Percentiles rank a stretch among this genome's conserved stretches.
phyloP scores from a whole-genome alignment of 2,888 invertebrate genomes.

The Keiferia lycopersicella region DNA sequence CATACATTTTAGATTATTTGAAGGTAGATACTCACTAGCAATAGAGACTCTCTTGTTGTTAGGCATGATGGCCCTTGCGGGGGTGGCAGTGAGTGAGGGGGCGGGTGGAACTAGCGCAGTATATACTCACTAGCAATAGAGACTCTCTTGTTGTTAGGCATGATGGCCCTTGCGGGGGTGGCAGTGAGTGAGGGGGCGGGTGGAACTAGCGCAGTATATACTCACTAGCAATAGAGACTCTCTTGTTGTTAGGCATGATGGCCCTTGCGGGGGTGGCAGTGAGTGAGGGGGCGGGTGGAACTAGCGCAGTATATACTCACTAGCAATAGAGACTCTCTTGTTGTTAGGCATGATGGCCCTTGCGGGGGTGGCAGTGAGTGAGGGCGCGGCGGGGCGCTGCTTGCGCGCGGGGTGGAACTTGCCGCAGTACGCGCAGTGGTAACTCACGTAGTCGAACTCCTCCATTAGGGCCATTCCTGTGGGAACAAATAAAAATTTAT shows the following conservation, averaged over 20 bases:
- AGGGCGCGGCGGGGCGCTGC: slow-evolving; percentile 89
- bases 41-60: neutral
- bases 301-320: slow-evolving; percentile 41
- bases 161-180: slow-evolving; percentile 32
- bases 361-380: slow-evolving; percentile 48
- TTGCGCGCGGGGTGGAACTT: slow-evolving; percentile 94
- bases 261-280: slow-evolving; percentile 35
- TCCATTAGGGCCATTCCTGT: slow-evolving; percentile 87
- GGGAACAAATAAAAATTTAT: neutral
- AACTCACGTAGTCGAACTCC: slow-evolving; percentile 89
- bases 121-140: neutral
- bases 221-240: neutral
- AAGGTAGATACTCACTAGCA: neutral
- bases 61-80: slow-evolving; percentile 31
- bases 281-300: slow-evolving; percentile 90
- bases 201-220: slow-evolving; percentile 83
- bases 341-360: slow-evolving; percentile 26
- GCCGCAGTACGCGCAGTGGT: slow-evolving; percentile 95
- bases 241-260: slow-evolving; percentile 26
- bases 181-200: slow-evolving; percentile 87
- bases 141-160: slow-evolving; percentile 24
- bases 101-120: slow-evolving; percentile 90
- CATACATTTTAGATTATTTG: too few relatives aligned
- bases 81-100: slow-evolving; percentile 75
- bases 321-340: neutral